Base-by-base conservation (phyloP, 1,140 invertebrate genomes). In the Berghia stephanieae region DNA sequence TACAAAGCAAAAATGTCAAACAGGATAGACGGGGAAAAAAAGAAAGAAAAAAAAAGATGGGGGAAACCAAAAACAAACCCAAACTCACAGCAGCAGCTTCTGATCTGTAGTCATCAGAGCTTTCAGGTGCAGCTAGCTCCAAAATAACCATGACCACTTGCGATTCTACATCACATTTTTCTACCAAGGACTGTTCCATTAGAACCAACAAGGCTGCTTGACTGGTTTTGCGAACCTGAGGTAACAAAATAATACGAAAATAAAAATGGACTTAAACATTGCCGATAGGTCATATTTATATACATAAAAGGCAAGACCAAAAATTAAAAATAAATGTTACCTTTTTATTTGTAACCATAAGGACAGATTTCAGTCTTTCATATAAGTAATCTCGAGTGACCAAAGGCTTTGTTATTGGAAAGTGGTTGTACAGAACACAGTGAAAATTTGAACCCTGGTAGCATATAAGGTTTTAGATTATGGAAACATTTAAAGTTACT, bases 181-280 rank as follows among this genome's bases (percentile, higher is more conserved):
- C 90, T 40, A 94, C 89, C 10, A 94, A 86, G 43, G 90, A 90
- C 75, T 92, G 92, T 86, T 94, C 92, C 77, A 94, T 84, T 5
- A 94, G 85, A 18, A 91, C 88, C 67, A 93, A 80, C 18, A 94
- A 85, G n/a, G 92, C 91, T 21, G 90, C 89, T 80, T 93, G 92
- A 24, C 92, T 91, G 18, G 91, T 91, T 85, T 93, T 92, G 60
- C 93, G 89, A 52, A 93, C 93, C 93, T 94, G 72, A 0, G 82
- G 84, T 79, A 78, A 79, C 57, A 67, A 72, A 78, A 21, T 72
- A 42, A 71, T 77, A 46, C 8, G 42, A 68, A 42, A 42, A n/a
- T 31, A 42, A 40, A 40, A 21, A 63, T 55, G 24, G 8, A 38
- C 24, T 38, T 34, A 21, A 76, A 27, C 57, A 44, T 73, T 27